Conservation (phyloP, 2,113 vertebrate genomes). For the Bolborhynchus lineola region DNA sequence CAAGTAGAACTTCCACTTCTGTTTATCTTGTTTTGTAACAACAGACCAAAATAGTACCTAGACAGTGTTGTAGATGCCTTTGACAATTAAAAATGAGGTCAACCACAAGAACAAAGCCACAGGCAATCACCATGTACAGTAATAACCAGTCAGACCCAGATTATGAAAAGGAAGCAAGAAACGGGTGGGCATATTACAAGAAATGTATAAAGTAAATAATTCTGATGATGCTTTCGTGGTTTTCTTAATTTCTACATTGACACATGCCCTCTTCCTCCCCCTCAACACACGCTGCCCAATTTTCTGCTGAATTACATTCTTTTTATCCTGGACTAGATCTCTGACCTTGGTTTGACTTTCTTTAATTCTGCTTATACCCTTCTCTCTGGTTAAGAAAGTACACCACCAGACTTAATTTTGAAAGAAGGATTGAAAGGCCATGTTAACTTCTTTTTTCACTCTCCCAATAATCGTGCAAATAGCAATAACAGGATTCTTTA, state of each 20-base stretch:
- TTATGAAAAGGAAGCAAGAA: background rate
- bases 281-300: background rate
- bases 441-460: background rate
- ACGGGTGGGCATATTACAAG: background rate
- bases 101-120: background rate
- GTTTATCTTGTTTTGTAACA: background rate
- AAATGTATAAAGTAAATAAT: background rate
- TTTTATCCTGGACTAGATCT: background rate
- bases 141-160: background rate
- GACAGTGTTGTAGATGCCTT: constrained; percentile 1
- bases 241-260: background rate
- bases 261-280: background rate
- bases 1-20: background rate
- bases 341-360: background rate
- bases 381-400: background rate
- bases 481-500: background rate
- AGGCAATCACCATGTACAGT: background rate
- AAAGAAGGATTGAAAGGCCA: background rate
- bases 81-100: background rate
- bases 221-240: background rate
- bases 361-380: background rate
- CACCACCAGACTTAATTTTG: background rate
- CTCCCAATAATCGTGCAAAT: background rate
- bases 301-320: background rate
- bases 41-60: background rate